A percentile compares a stretch with the other conserved stretches of the same genome.
These are phyloP conservation scores for Sceliomorpha sp. DNA, from an alignment of 2,888 invertebrate genomes.

Conservation along the genomic window DNA sequence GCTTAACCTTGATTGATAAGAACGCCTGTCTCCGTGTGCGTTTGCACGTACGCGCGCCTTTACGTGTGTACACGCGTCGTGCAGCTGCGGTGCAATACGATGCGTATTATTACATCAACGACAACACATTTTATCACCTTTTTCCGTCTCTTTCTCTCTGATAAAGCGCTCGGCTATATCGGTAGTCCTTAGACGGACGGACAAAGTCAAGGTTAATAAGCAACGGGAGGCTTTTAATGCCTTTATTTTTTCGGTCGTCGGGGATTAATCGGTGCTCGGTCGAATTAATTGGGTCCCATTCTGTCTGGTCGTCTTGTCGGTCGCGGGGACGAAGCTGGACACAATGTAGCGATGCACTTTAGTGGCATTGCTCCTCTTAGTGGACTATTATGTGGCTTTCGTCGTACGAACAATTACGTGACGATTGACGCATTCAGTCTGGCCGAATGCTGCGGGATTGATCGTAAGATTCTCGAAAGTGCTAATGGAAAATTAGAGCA, in stretches of 20 bases:
- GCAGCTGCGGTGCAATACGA: constrained; percentile 10
- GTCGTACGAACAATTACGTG: constrained; percentile 61
- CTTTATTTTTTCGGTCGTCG: constrained; percentile 37
- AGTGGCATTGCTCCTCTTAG: constrained; percentile 51
- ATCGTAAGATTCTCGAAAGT: constrained; percentile 16
- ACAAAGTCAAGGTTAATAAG: constrained; percentile 50
- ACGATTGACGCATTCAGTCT: constrained; percentile 65
- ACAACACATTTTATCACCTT: constrained; percentile 19
- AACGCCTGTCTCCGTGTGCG: constrained; percentile 2
- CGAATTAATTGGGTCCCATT: constrained; percentile 39
- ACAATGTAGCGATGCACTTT: constrained; percentile 51
- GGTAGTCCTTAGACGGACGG: constrained; percentile 33
- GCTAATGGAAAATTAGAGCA: neutral
- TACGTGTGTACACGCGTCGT: no score
- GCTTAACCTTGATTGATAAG: constrained; percentile 59
- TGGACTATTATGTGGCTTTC: constrained; percentile 50
- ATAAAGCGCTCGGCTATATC: constrained; percentile 41
- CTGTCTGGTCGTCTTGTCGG: constrained; percentile 17
- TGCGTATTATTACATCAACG: constrained; percentile 20
- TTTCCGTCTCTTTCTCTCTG: constrained; percentile 12
- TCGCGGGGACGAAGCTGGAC: constrained; percentile 50
- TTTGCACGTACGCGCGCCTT: no score
- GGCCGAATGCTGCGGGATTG: constrained; percentile 54
- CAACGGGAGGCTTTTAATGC: constrained; percentile 27
- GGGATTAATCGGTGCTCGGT: constrained; percentile 34